Conservation (phyloP, 2,888 invertebrate species). For the Monopis laevigella region DNA sequence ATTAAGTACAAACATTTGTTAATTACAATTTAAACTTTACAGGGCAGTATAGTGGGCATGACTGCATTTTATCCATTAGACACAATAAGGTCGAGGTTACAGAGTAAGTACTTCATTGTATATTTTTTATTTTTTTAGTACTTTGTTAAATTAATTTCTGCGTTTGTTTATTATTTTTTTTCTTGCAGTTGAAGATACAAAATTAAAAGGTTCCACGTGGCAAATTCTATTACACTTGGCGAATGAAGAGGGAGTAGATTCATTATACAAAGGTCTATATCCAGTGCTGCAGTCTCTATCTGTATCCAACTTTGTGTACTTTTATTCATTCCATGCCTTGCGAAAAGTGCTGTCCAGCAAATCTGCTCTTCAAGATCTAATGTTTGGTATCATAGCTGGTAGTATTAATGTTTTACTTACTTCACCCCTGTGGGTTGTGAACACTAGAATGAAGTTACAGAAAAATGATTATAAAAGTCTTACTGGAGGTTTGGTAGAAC, state of each 20-base stretch:
- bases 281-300: conserved; percentile 87
- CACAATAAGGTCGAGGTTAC: conserved; percentile 82
- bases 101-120: conserved; percentile 63
- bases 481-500: conserved; percentile 73
- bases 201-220: conserved; percentile 73
- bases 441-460: conserved; percentile 86
- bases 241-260: conserved; percentile 70
- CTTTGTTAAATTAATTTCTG: conserved; percentile 17
- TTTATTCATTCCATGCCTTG: conserved; percentile 89
- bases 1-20: conserved; percentile 15
- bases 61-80: conserved; percentile 87
- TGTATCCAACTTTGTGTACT: conserved; percentile 93
- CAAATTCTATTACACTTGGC: conserved; percentile 72
- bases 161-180: conserved; percentile 15
- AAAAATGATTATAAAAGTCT: conserved; percentile 58
- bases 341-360: conserved; percentile 64
- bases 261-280: conserved; percentile 81
- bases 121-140: conserved; percentile 1
- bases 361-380: conserved; percentile 76
- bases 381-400: conserved; percentile 82
- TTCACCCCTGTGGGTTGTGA: conserved; percentile 93
- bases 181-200: conserved; percentile 76
- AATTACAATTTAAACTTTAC: conserved; percentile 33
- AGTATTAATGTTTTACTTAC: conserved; percentile 85
- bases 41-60: conserved; percentile 93